Percentiles rank a stretch among this genome's conserved stretches.
phyloP scores from a whole-genome alignment of 1,140 invertebrate genomes.

The Plodia interpunctella region DNA sequence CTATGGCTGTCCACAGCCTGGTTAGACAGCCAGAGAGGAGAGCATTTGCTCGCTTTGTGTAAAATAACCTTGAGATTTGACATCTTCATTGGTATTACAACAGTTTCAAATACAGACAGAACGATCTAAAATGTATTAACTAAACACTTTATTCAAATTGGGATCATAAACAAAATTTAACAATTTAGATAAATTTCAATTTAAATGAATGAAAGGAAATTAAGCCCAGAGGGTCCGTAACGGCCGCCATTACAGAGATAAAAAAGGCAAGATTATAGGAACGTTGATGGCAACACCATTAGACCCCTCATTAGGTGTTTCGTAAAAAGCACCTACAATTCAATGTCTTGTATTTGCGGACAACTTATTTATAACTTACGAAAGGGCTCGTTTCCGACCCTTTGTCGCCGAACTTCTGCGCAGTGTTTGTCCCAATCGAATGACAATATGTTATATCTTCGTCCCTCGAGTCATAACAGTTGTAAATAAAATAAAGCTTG shows the following conservation, averaged over 20 bases:
- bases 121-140: not conserved
- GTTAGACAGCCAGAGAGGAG: too few species aligned
- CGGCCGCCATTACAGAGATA: slow-evolving; percentile 1
- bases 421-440: not conserved
- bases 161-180: not conserved
- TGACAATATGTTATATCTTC: not conserved
- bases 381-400: slow-evolving; percentile 3
- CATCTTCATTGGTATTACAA: too few species aligned
- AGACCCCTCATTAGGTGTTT: slow-evolving; percentile 5
- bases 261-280: slow-evolving; percentile 2
- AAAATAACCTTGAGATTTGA: too few species aligned
- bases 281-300: slow-evolving; percentile 5
- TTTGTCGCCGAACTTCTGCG: not conserved
- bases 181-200: slow-evolving; percentile 3
- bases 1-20: too few species aligned
- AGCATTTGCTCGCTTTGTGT: too few species aligned
- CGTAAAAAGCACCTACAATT: slow-evolving; percentile 7
- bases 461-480: slow-evolving; percentile 3
- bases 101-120: too few species aligned
- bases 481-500: not conserved
- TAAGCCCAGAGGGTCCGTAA: slow-evolving; percentile 1
- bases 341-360: not conserved
- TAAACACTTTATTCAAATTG: not conserved
- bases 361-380: slow-evolving; percentile 3
- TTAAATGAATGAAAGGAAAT: slow-evolving; percentile 2